Conservation (phyloP, 64 coral and sea anemone genomes). For the Montipora cactus region DNA sequence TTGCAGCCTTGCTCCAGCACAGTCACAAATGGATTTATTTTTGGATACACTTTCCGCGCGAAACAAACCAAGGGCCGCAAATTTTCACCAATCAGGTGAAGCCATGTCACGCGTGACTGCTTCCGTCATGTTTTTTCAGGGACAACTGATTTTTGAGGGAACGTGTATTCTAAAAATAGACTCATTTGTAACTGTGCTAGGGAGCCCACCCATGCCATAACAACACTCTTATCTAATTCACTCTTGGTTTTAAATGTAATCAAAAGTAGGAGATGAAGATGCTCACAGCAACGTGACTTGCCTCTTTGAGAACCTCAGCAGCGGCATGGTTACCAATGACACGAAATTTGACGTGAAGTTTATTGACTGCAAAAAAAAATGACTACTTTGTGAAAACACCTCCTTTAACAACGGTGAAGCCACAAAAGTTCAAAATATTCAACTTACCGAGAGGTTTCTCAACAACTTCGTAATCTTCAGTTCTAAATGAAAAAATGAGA, state of each 20-base stretch:
- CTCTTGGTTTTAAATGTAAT: neutral
- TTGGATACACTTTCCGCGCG: no score
- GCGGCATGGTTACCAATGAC: conserved; percentile 73
- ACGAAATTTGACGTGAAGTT: conserved; percentile 69
- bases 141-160: no score
- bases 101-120: no score
- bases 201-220: no score
- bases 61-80: no score
- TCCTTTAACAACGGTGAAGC: neutral
- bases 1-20: no score
- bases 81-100: no score
- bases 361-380: conserved; percentile 51
- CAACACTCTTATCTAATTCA: no score
- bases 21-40: no score
- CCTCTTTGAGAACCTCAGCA: conserved; percentile 69
- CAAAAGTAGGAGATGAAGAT: neutral
- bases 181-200: no score
- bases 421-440: neutral
- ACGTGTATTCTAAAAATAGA: no score
- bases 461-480: conserved; percentile 55
- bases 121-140: no score
- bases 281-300: conserved; percentile 10
- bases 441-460: conserved; percentile 67
- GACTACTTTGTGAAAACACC: neutral
- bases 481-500: conserved; percentile 2